Evolutionary conservation across 2,888 invertebrate species (phyloP).

Genomic region (Pasiphila rectangulata): DNA sequence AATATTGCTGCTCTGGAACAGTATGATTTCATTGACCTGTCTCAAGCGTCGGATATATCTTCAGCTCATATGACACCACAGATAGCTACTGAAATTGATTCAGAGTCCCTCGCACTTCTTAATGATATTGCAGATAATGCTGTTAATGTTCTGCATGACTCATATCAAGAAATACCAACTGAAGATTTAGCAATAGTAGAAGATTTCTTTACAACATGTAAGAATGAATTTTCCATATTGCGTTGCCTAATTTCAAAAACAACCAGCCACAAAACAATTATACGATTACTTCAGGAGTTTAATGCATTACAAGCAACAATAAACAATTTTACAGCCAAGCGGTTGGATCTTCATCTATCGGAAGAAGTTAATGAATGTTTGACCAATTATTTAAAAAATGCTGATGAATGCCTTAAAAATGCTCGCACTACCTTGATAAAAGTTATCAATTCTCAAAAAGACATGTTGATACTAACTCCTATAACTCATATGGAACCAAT

Average conservation of each 20-base stretch:
- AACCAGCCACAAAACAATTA: slow-evolving; percentile 57
- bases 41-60: slow-evolving; percentile 53
- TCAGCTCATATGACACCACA: slow-evolving; percentile 44
- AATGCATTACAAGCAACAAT: slow-evolving; percentile 47
- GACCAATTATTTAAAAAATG: slow-evolving; percentile 46
- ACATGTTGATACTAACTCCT: slow-evolving; percentile 49
- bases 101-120: slow-evolving; percentile 52
- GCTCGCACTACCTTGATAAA: slow-evolving; percentile 49
- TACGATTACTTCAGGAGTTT: slow-evolving; percentile 64
- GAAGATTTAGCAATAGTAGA: slow-evolving; percentile 56
- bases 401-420: slow-evolving; percentile 50
- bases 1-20: slow-evolving; percentile 64
- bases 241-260: slow-evolving; percentile 53
- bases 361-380: slow-evolving; percentile 47
- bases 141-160: slow-evolving; percentile 53
- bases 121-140: slow-evolving; percentile 55
- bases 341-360: slow-evolving; percentile 40
- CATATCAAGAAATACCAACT: slow-evolving; percentile 42
- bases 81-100: slow-evolving; percentile 50
- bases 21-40: slow-evolving; percentile 61
- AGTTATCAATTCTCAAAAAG: slow-evolving; percentile 52
- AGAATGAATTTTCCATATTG: slow-evolving; percentile 58
- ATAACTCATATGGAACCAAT: slow-evolving; percentile 42
- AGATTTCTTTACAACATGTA: slow-evolving; percentile 59
- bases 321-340: slow-evolving; percentile 49